Conservation (phyloP, 2,888 invertebrate species). For the Heliconius ethilla region DNA sequence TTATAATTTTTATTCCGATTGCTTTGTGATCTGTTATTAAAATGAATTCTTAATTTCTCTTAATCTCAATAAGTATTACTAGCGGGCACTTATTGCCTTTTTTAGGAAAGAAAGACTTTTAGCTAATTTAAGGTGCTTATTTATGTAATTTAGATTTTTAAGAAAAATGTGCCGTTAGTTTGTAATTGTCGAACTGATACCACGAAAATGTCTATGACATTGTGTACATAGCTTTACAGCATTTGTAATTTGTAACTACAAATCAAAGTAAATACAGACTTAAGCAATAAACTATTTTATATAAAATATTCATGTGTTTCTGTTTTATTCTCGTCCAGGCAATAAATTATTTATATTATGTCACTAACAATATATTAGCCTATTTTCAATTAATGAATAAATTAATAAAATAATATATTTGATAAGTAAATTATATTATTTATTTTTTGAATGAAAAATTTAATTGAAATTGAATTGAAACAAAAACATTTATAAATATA, state of each 20-base stretch:
- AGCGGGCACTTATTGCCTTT: conserved; percentile 64
- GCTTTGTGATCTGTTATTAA: conserved; percentile 39
- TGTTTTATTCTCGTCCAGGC: conserved; percentile 56
- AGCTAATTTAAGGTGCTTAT: conserved; percentile 70
- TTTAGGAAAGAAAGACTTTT: conserved; percentile 78
- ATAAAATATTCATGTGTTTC: conserved; percentile 51
- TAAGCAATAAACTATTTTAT: conserved; percentile 59
- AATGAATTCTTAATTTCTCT: conserved; percentile 46
- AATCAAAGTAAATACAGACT: conserved; percentile 62
- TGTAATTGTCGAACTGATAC: conserved; percentile 69
- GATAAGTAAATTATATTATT: neutral
- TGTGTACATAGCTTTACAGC: conserved; percentile 45
- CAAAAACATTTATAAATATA: no score
- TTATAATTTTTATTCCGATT: conserved; percentile 41
- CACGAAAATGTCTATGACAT: conserved; percentile 48
- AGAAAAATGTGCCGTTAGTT: conserved; percentile 69
- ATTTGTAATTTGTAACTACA: conserved; percentile 55
- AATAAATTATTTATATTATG: conserved; percentile 14
- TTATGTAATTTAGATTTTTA: conserved; percentile 63
- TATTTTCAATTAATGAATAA: neutral
- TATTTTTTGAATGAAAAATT: no score
- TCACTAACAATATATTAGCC: neutral
- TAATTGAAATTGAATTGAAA: no score
- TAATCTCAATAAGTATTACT: conserved; percentile 69
- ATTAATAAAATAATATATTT: neutral